Base-by-base conservation (phyloP, 2,797 vertebrate genomes). In the Uromys caudimaculatus region DNA sequence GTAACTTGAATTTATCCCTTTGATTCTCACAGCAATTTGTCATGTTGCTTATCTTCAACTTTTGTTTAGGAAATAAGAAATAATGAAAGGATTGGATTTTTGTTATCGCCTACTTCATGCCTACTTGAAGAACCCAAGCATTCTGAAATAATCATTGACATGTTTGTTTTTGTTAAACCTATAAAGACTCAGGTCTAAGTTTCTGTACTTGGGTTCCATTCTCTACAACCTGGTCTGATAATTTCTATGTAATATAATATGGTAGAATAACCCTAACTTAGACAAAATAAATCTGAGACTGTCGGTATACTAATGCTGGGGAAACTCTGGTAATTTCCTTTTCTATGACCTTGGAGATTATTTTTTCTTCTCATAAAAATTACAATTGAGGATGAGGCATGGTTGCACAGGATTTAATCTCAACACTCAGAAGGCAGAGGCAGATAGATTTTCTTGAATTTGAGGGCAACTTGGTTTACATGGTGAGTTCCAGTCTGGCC, bases 1-100 rank as follows among this genome's bases (percentile, higher is more conserved):
- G 29, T 95, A 93, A 90, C 35, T 89, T 97, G 41, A n/a, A 88
- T 90, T 94, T 91, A 79, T 92, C 21, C 54, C 56, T 94, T 95
- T 75, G 7, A 69, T 73, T 79, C 64, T 96, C 56, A 50, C 58
- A 92, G 38, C 38, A 85, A 54, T 13, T 81, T 95, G 5, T 47
- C 86, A 56, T 5, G 7, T 77, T 93, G 3, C 67, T 95, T 96
- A 73, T 9, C 62, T 52, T 8, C 47, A 69, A 50, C 41, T 64
- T 67, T 64, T 47, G 19, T 64, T 64, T 35, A 29, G 44, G 9
- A 23, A 62, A 47, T 47, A 60, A 83, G n/a, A 62, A 84, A 67
- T 69, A n/a, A 52, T 69, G 35, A 86, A 69, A 69, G 44, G 35
- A 32, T 95, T 77, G 60, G 32, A 86, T 38, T 94, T 95, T 24